Conservation (phyloP, 2,113 vertebrate species). For the Thunnus maccoyii region DNA sequence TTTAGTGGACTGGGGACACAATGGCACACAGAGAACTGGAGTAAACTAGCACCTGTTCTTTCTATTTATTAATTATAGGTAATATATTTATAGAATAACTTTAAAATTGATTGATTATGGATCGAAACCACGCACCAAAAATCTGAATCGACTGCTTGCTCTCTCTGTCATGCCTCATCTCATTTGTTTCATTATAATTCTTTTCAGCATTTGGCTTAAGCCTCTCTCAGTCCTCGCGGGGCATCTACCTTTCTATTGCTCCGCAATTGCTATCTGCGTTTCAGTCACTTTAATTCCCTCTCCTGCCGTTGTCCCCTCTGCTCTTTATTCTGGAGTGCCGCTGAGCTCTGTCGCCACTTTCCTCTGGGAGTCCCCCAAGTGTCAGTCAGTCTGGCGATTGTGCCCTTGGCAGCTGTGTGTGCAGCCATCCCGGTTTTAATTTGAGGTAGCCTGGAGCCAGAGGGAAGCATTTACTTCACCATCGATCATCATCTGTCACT, state of each 20-base stretch:
- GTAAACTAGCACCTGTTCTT: too few species aligned
- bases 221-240: neutral
- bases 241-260: slow-evolving; percentile 8
- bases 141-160: too few species aligned
- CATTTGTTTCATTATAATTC: neutral
- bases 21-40: too few species aligned
- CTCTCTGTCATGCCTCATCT: neutral
- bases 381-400: neutral
- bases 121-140: too few species aligned
- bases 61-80: too few species aligned
- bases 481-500: slow-evolving; percentile 36
- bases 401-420: neutral
- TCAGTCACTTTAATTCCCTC: neutral
- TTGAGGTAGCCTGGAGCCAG: slow-evolving; percentile 43
- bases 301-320: slow-evolving; percentile 1
- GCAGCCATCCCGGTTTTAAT: slow-evolving; percentile 6
- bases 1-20: too few species aligned
- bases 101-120: too few species aligned
- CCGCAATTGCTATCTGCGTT: neutral
- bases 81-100: too few species aligned
- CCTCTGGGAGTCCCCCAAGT: slow-evolving; percentile 8
- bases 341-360: neutral
- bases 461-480: slow-evolving; percentile 31
- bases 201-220: neutral
- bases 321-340: neutral